phyloP scores from a whole-genome alignment of 53 echinoderm and acorn worm genomes.

The Holothuria leucospilota region DNA sequence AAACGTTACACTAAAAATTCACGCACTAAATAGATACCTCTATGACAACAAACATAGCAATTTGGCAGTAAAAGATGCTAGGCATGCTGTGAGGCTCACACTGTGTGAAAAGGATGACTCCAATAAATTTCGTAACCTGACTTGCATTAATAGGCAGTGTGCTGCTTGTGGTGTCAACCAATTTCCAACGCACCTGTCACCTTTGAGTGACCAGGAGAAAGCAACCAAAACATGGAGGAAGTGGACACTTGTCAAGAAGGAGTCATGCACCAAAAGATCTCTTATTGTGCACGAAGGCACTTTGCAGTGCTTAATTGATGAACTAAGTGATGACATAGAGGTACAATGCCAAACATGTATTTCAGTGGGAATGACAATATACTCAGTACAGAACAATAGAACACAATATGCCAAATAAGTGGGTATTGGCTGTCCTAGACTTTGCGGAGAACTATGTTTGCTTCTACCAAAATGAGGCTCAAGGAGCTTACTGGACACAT shows the following conservation, averaged over 20 bases:
- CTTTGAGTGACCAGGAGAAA: background rate
- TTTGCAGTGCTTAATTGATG: slow-evolving; percentile 10
- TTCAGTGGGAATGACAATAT: slow-evolving; percentile 27
- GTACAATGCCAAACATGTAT: background rate
- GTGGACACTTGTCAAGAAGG: background rate
- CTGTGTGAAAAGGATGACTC: too few relatives aligned
- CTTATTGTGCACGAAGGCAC: too few relatives aligned
- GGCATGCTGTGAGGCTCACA: too few relatives aligned
- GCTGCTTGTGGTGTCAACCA: too few relatives aligned
- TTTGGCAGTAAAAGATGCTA: too few relatives aligned
- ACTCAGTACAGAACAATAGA: slow-evolving; percentile 7
- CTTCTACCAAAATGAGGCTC: slow-evolving; percentile 53
- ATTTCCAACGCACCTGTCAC: background rate
- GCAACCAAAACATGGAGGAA: background rate
- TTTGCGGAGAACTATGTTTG: slow-evolving; percentile 65
- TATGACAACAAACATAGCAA: too few relatives aligned
- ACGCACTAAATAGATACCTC: background rate
- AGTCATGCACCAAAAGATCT: background rate
- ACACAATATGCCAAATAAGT: slow-evolving; percentile 41
- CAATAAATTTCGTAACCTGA: background rate
- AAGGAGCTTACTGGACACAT: slow-evolving; percentile 59
- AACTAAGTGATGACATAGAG: slow-evolving; percentile 8
- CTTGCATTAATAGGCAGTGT: too few relatives aligned
- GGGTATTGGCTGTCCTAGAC: slow-evolving; percentile 55
- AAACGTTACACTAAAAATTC: slow-evolving; percentile 5